Evolutionary conservation across 2,888 invertebrate genomes (phyloP).

Genomic region (Tineola bisselliella): DNA sequence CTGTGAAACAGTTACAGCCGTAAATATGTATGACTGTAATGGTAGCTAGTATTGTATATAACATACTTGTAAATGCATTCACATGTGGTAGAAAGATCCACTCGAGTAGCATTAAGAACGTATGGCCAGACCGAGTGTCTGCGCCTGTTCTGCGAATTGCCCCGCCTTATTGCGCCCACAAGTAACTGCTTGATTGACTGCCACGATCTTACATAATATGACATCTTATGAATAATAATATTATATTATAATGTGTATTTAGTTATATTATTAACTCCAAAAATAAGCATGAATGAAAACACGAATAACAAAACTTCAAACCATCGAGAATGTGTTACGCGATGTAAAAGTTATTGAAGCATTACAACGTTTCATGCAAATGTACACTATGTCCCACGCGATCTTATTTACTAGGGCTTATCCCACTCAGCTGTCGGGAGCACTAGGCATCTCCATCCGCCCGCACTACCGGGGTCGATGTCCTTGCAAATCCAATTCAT

Average conservation of each 20-base stretch:
- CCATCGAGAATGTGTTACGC: not conserved
- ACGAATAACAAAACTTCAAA: not conserved
- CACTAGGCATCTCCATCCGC: conserved; percentile 16
- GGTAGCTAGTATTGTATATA: not conserved
- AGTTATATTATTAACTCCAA: not conserved
- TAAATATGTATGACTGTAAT: conserved; percentile 7
- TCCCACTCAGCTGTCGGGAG: conserved; percentile 6
- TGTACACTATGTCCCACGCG: not conserved
- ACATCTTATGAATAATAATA: conserved; percentile 1
- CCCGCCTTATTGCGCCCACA: conserved; percentile 17
- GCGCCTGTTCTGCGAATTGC: conserved; percentile 34
- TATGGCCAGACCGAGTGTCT: conserved; percentile 50
- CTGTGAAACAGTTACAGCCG: not conserved
- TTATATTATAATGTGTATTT: too few species aligned
- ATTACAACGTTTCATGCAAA: not conserved
- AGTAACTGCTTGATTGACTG: not conserved
- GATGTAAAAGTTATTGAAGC: not conserved
- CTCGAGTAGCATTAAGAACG: not conserved
- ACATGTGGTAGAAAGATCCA: not conserved
- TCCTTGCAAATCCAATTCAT: conserved; percentile 22
- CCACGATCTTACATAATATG: not conserved
- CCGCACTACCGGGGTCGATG: conserved; percentile 47
- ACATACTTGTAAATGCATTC: too few species aligned
- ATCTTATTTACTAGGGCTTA: conserved; percentile 1
- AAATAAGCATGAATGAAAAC: not conserved